Conservation (phyloP, 2,888 invertebrate genomes). For the Listrodromus nycthemerus region DNA sequence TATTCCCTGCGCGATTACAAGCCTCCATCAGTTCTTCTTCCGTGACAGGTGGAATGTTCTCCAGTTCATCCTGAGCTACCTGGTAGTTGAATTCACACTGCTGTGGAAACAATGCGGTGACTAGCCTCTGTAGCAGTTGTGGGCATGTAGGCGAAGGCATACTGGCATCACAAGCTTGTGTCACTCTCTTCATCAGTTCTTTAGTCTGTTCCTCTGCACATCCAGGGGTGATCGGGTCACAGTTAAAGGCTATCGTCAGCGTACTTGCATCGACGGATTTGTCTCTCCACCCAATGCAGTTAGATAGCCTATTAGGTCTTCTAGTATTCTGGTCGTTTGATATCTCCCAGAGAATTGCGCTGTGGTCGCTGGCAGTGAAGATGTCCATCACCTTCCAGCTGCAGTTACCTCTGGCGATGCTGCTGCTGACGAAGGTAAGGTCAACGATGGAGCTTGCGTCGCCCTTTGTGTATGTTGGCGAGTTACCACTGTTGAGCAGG, state of each 20-base stretch:
- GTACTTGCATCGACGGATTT: slow-evolving; percentile 24
- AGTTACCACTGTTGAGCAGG: slow-evolving; percentile 56
- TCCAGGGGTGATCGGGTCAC: background rate
- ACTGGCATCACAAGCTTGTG: slow-evolving; percentile 60
- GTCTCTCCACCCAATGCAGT: slow-evolving; percentile 21
- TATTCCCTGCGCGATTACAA: slow-evolving; percentile 32
- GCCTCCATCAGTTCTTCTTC: slow-evolving; percentile 37
- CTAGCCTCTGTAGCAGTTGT: slow-evolving; percentile 20
- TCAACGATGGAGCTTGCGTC: slow-evolving; percentile 55
- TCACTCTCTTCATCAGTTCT: slow-evolving; percentile 39
- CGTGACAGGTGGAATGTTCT: background rate
- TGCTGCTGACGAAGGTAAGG: slow-evolving; percentile 65
- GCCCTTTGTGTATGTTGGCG: slow-evolving; percentile 54
- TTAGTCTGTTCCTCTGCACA: background rate
- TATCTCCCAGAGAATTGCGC: slow-evolving; percentile 36
- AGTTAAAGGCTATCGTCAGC: background rate
- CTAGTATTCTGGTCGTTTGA: background rate
- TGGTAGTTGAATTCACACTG: slow-evolving; percentile 18
- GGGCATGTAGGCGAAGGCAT: slow-evolving; percentile 59
- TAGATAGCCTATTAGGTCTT: background rate
- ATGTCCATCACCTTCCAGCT: slow-evolving; percentile 62
- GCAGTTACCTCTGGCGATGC: slow-evolving; percentile 48
- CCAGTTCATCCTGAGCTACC: background rate
- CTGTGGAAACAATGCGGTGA: slow-evolving; percentile 42
- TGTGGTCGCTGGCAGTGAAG: slow-evolving; percentile 62